Evolutionary conservation across 2,797 vertebrate genomes (phyloP).

Genomic region (Helostoma temminkii): DNA sequence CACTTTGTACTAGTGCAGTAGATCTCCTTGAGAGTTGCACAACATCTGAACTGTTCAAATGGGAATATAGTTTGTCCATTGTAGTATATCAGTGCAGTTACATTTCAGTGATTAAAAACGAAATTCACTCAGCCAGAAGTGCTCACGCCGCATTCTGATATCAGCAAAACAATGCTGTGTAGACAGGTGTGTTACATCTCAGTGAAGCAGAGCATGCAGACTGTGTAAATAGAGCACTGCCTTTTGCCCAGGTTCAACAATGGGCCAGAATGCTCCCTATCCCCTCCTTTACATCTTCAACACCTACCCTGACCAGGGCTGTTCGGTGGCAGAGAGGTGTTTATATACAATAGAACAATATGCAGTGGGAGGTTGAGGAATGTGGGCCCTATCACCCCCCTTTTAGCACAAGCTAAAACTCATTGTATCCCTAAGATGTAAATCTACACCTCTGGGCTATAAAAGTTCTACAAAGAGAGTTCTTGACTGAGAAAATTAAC

Average conservation of each 20-base stretch:
- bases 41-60: slow-evolving; percentile 33
- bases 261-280: slow-evolving; percentile 66
- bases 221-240: slow-evolving; percentile 52
- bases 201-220: slow-evolving; percentile 20
- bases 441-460: slow-evolving; percentile 87
- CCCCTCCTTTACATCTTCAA: slow-evolving; percentile 51
- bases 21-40: slow-evolving; percentile 47
- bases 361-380: slow-evolving; percentile 83
- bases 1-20: slow-evolving; percentile 59
- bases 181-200: slow-evolving; percentile 47
- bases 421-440: slow-evolving; percentile 83
- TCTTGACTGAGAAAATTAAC: slow-evolving; percentile 84
- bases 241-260: slow-evolving; percentile 74
- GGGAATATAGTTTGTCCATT: slow-evolving; percentile 47
- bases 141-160: neutral
- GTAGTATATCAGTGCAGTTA: slow-evolving; percentile 17
- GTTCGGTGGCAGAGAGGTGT: slow-evolving; percentile 79
- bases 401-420: slow-evolving; percentile 82
- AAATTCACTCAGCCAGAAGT: slow-evolving; percentile 26
- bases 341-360: slow-evolving; percentile 83
- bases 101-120: slow-evolving; percentile 34
- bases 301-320: slow-evolving; percentile 69
- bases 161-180: slow-evolving; percentile 21
- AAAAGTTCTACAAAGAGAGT: slow-evolving; percentile 84
- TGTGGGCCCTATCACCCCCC: slow-evolving; percentile 81